A percentile compares a stretch with the other conserved stretches of the same genome.
Conservation (phyloP, 2,888 invertebrate genomes). For the Deilephila porcellus region DNA sequence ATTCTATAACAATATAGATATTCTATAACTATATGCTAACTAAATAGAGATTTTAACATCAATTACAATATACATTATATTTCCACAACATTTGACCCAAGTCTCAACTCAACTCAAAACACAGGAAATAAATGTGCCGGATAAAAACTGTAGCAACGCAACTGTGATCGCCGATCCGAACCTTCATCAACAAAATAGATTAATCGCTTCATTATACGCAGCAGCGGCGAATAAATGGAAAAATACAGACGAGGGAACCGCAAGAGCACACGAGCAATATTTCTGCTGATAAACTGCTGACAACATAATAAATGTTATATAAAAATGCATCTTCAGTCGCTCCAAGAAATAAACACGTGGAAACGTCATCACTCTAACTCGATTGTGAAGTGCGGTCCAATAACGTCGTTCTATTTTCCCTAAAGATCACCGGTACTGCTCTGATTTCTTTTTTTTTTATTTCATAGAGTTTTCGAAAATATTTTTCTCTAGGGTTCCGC, state of each 20-base stretch:
- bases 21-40: too few species aligned
- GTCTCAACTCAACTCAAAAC: background rate
- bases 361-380: background rate
- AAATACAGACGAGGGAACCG: constrained; percentile 16
- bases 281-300: constrained; percentile 19
- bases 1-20: too few species aligned
- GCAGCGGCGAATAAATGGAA: constrained; percentile 25
- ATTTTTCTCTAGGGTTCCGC: too few species aligned
- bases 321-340: constrained; percentile 12
- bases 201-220: constrained; percentile 23
- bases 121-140: background rate
- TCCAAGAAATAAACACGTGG: constrained; percentile 15
- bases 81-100: background rate
- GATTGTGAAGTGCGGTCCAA: background rate
- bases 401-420: background rate
- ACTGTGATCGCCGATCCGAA: background rate
- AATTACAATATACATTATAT: background rate
- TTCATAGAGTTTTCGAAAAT: background rate
- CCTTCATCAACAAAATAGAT: constrained; percentile 23
- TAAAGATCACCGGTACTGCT: background rate
- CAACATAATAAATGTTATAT: constrained; percentile 19
- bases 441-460: background rate
- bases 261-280: constrained; percentile 19
- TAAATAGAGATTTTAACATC: too few species aligned
- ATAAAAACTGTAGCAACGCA: background rate